phyloP scores from a whole-genome alignment of 1,140 invertebrate genomes.

The Zophobas morio region DNA sequence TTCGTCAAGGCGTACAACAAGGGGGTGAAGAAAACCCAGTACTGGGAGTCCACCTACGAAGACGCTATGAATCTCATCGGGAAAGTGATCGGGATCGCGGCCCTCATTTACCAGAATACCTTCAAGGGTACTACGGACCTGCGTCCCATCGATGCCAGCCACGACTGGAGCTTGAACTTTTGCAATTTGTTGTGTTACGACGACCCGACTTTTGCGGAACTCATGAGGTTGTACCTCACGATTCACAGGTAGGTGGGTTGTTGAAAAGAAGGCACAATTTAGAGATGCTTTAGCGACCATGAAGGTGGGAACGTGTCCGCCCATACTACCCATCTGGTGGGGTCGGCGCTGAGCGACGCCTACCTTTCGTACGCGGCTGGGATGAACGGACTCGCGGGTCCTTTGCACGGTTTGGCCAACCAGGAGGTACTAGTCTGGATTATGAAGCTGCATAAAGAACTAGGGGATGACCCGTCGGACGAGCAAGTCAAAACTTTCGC shows the following conservation, averaged over 20 bases:
- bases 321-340: constrained; percentile 90
- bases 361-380: constrained; percentile 90
- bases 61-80: constrained; percentile 92
- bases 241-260: constrained; percentile 79
- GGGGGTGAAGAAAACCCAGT: constrained; percentile 85
- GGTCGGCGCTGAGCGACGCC: constrained; percentile 89
- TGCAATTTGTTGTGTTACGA: constrained; percentile 90
- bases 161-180: constrained; percentile 93
- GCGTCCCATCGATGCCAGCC: constrained; percentile 83
- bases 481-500: constrained; percentile 89
- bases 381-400: constrained; percentile 90
- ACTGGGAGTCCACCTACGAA: constrained; percentile 90
- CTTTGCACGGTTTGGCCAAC: constrained; percentile 93
- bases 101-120: constrained; percentile 88
- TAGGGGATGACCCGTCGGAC: constrained; percentile 81
- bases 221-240: constrained; percentile 91
- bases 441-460: constrained; percentile 77
- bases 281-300: constrained; percentile 75
- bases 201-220: constrained; percentile 83
- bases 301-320: constrained; percentile 93
- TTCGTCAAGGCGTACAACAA: constrained; percentile 88
- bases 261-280: neutral
- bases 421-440: constrained; percentile 86
- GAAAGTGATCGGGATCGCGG: constrained; percentile 91
- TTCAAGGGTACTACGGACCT: constrained; percentile 83